phyloP scores from a whole-genome alignment of 2,888 invertebrate genomes.

The Epinotia brunnichana region DNA sequence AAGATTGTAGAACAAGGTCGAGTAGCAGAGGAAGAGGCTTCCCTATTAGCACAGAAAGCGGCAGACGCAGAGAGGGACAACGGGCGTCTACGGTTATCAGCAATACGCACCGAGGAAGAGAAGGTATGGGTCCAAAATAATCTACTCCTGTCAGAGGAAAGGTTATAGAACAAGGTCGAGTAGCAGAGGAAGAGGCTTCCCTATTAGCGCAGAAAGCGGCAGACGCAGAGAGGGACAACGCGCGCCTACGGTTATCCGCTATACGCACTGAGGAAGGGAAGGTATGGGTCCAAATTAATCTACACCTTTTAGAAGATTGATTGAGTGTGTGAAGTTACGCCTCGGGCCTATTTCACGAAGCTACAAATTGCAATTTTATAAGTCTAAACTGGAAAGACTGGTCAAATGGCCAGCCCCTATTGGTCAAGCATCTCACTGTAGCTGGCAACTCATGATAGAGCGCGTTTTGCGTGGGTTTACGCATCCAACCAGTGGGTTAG shows the following conservation, averaged over 20 bases:
- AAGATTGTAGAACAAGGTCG: conserved; percentile 95
- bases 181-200: conserved; percentile 98
- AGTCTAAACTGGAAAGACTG: no score
- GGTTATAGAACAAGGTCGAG: conserved; percentile 95
- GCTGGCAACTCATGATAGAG: no score
- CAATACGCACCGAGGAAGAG: conserved; percentile 96
- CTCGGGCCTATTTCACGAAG: no score
- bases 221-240: conserved; percentile 97
- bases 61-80: conserved; percentile 98
- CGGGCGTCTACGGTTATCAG: conserved; percentile 91
- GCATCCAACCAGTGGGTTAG: no score
- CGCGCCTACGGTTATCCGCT: conserved; percentile 91
- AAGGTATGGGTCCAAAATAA: conserved; percentile 79
- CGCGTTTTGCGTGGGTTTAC: no score
- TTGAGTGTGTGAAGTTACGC: not conserved
- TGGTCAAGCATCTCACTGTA: no score
- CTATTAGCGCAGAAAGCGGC: conserved; percentile 96
- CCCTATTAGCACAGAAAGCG: conserved; percentile 96
- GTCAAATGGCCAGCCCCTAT: no score
- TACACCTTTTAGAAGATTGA: no score
- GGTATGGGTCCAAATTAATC: conserved; percentile 59
- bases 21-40: conserved; percentile 97
- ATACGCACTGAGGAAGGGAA: conserved; percentile 97
- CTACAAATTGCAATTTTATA: no score
- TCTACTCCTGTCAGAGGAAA: no score